Percentiles rank a stretch among this genome's conserved stretches.
Conservation (phyloP, 2,888 invertebrate genomes). For the Agrochola macilenta region DNA sequence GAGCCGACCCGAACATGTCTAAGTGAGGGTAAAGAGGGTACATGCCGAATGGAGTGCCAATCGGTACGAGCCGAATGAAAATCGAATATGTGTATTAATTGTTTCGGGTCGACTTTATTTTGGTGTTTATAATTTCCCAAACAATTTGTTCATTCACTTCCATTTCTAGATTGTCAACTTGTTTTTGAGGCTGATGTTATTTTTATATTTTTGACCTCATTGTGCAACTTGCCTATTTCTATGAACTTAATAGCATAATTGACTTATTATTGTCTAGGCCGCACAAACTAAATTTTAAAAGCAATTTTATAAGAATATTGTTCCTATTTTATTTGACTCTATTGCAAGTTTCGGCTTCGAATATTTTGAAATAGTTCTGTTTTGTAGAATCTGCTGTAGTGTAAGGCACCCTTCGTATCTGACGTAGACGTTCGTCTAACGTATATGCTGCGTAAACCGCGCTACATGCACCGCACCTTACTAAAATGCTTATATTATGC, state of each 20-base stretch:
- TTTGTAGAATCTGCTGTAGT: constrained; percentile 9
- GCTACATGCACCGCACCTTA: not conserved
- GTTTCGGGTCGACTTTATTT: too few relatives aligned
- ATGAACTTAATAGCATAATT: not conserved
- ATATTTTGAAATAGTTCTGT: constrained; percentile 25
- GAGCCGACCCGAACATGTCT: too few relatives aligned
- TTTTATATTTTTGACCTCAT: not conserved
- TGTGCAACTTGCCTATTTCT: not conserved
- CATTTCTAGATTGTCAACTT: constrained; percentile 7
- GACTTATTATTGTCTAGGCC: not conserved
- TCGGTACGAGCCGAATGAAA: too few relatives aligned
- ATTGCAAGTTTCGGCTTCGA: not conserved
- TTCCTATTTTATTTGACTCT: not conserved
- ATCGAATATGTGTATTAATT: too few relatives aligned
- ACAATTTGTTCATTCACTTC: too few relatives aligned
- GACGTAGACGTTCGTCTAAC: not conserved
- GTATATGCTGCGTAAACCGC: not conserved
- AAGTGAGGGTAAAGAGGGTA: too few relatives aligned
- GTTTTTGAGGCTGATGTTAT: not conserved
- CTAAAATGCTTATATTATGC: not conserved
- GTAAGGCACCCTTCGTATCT: not conserved
- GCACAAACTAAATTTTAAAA: not conserved
- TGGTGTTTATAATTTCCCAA: too few relatives aligned
- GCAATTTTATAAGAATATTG: too few relatives aligned
- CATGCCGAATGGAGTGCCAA: too few relatives aligned